These are phyloP conservation scores for Polydrusus tereticollis DNA, from an alignment of 2,888 invertebrate species.

Conservation along the genomic window DNA sequence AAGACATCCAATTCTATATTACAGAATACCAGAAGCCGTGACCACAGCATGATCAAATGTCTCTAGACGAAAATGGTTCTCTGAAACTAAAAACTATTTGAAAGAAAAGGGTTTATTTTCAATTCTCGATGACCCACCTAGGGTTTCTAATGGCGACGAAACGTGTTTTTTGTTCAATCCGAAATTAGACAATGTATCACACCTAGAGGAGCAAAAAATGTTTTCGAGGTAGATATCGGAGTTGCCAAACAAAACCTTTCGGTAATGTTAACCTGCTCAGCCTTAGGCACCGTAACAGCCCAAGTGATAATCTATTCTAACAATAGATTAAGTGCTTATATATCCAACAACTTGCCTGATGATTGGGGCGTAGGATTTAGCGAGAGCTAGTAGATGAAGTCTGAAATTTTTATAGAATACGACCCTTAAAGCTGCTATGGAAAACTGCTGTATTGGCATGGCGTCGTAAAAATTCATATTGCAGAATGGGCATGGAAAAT, in stretches of 20 bases:
- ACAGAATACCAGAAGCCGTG: constrained; percentile 25
- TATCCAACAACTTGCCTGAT: constrained; percentile 27
- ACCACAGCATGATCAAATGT: constrained; percentile 29
- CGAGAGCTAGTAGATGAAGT: constrained; percentile 22
- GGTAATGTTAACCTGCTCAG: constrained; percentile 48
- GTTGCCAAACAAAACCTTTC: too few relatives aligned
- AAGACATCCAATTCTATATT: too few relatives aligned
- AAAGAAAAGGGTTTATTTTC: too few relatives aligned
- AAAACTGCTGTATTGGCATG: constrained; percentile 56
- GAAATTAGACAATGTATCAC: constrained; percentile 43
- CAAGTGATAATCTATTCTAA: constrained; percentile 40
- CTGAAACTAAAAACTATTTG: constrained; percentile 19
- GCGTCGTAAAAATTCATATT: constrained; percentile 56
- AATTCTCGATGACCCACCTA: constrained; percentile 47
- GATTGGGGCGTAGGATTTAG: constrained; percentile 40
- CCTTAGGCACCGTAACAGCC: constrained; percentile 31
- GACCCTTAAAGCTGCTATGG: constrained; percentile 52
- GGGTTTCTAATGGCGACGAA: constrained; percentile 55
- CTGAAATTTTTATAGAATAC: background rate
- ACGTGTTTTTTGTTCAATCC: too few relatives aligned
- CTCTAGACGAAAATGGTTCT: constrained; percentile 22
- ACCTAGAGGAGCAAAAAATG: constrained; percentile 43
- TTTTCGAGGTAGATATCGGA: constrained; percentile 45
- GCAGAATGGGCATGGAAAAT: too few relatives aligned
- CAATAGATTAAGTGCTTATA: constrained; percentile 22